A percentile compares a stretch with the other conserved stretches of the same genome.
Conservation (phyloP, 2,113 vertebrate genomes). For the Leptocoma aspasia region DNA sequence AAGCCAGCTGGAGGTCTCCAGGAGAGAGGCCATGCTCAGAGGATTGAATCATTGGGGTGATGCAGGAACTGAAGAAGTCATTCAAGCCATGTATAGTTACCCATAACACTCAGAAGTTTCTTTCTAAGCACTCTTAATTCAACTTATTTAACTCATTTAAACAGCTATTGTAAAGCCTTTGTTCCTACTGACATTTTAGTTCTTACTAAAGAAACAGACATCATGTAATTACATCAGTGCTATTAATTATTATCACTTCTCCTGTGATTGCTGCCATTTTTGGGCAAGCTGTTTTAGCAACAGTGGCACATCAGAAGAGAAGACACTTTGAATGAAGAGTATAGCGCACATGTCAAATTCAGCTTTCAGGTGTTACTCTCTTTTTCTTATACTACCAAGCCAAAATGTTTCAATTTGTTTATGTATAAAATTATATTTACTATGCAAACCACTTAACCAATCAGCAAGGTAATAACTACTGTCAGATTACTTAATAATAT, state of each 20-base stretch:
- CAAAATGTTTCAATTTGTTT: background rate
- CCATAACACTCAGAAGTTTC: background rate
- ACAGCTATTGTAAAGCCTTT: background rate
- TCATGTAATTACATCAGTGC: conserved; percentile 20
- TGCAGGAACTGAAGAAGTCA: background rate
- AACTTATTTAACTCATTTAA: background rate
- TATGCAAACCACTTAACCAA: background rate
- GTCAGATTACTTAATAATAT: background rate
- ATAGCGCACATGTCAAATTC: background rate
- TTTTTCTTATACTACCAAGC: background rate
- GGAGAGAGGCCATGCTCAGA: background rate
- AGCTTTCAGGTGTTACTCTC: background rate
- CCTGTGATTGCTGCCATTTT: background rate
- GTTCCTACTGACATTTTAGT: conserved; percentile 10
- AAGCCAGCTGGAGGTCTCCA: background rate
- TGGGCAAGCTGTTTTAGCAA: background rate
- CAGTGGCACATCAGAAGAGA: background rate
- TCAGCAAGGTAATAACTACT: background rate
- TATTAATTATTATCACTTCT: conserved; percentile 39
- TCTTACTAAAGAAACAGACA: conserved; percentile 18
- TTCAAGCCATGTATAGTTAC: background rate
- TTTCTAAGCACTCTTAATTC: background rate
- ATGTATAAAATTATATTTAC: background rate
- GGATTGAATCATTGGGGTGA: background rate
- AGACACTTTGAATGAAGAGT: background rate